These are phyloP conservation scores for Stenodera caucasica DNA, from an alignment of 2,888 invertebrate species.

Conservation along the genomic window DNA sequence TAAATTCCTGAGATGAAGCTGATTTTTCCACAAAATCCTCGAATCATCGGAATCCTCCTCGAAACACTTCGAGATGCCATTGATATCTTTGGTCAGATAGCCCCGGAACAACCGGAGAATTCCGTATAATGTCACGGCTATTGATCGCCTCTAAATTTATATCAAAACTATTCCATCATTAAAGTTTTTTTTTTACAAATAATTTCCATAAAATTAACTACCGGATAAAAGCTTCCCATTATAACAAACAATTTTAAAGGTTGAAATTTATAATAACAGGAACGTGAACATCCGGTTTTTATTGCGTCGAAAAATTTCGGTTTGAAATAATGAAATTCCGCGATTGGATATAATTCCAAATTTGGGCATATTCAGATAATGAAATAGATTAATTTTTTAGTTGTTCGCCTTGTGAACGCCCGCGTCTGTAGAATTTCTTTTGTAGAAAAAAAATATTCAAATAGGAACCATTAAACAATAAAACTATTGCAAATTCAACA, in stretches of 20 bases:
- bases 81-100: background rate
- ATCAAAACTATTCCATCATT: background rate
- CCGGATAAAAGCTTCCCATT: background rate
- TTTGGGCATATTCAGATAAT: too few relatives aligned
- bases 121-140: background rate
- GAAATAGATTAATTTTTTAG: background rate
- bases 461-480: conserved; percentile 10
- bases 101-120: background rate
- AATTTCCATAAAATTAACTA: too few relatives aligned
- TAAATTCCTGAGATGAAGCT: too few relatives aligned
- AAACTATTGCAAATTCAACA: conserved; percentile 12
- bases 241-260: background rate
- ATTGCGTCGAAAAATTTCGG: background rate
- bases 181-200: background rate
- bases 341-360: background rate
- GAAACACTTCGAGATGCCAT: background rate
- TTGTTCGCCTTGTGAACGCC: background rate
- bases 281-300: too few relatives aligned
- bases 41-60: too few relatives aligned
- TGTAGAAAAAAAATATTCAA: background rate
- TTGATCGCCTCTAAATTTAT: background rate
- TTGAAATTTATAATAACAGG: background rate
- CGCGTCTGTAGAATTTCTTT: background rate
- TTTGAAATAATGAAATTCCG: background rate
- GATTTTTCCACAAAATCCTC: too few relatives aligned